Percentiles rank a stretch among this genome's conserved stretches.
phyloP scores from a whole-genome alignment of 1,140 invertebrate species.

The Aphaenogaster rudis region DNA sequence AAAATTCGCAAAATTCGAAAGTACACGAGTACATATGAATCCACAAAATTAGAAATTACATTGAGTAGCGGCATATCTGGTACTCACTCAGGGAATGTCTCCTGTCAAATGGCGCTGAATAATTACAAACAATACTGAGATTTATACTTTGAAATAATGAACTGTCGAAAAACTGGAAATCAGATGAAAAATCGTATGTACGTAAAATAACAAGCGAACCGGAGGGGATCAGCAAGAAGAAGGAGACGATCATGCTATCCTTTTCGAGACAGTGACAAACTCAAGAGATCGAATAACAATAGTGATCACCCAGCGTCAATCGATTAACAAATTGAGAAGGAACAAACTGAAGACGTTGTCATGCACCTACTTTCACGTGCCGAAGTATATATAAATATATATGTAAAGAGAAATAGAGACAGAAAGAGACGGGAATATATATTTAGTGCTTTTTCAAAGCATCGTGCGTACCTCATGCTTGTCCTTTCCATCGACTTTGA shows the following conservation, averaged over 20 bases:
- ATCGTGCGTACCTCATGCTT: conserved; percentile 82
- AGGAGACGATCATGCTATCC: conserved; percentile 74
- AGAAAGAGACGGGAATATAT: conserved; percentile 56
- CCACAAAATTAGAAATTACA: conserved; percentile 85
- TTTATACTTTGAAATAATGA: conserved; percentile 87
- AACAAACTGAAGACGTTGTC: conserved; percentile 74
- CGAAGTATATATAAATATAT: conserved; percentile 78
- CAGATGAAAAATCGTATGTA: conserved; percentile 77
- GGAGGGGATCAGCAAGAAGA: neutral
- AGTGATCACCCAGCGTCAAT: conserved; percentile 71
- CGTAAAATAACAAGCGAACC: conserved; percentile 63
- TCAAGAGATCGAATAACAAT: conserved; percentile 58
- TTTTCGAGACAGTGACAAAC: conserved; percentile 34
- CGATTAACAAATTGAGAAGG: conserved; percentile 72
- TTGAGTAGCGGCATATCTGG: conserved; percentile 86
- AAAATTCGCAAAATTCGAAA: conserved; percentile 63
- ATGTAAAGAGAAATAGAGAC: conserved; percentile 67
- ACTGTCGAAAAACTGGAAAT: conserved; percentile 84
- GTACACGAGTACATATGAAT: conserved; percentile 79
- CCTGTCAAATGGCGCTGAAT: conserved; percentile 87
- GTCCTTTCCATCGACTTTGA: conserved; percentile 79
- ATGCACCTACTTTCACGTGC: conserved; percentile 82
- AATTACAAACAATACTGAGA: conserved; percentile 87
- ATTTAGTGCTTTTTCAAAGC: conserved; percentile 60
- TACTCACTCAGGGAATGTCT: conserved; percentile 87